Evolutionary conservation across 1,140 invertebrate species (phyloP), one percentile per base, ranked within the genome.

Genomic region (Meteorus sp.): DNA sequence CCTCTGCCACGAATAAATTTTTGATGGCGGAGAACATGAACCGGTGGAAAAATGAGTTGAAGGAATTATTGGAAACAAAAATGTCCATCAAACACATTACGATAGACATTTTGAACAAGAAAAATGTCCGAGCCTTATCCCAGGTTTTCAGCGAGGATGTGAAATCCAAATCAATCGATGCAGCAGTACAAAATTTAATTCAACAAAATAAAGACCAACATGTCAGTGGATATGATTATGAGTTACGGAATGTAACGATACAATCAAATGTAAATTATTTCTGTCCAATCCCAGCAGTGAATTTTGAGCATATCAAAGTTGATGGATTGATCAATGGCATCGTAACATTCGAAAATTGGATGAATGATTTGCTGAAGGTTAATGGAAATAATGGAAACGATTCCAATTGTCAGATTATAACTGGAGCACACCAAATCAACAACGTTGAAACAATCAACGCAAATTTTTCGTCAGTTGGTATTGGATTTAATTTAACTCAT

Each of bases 221-320:
- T n/a, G n/a, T n/a, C 11, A 11, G 3, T 2, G 27, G 56, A 41
- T 13, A 58, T 11, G 15, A 13, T 39, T 11, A 60, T 6, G 22
- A 5, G 11, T 65, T 67, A 5, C 15, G 61, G 5, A 45, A 56
- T 4, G 39, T 72, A 0, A 68, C 53, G 43, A 27, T 65, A 3
- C 35, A 61, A 1, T 54, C 44, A 7, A 25, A 68, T 11, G 52
- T 56, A 29, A 56, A 63, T 11, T 69, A 68, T 35, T 68, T 56
- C 7, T 73, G 72, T 47, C 74, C 75, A 1, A 15, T 64, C 15
- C 55, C 65, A n/a, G 65, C 56, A 22, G 23, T 73, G 6, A 59
- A 60, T 8, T 50, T 70, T 25, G 39, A 71, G 11, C 58, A 70
- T 19, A 48, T 73, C 8, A 33, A 15, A 5, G 63, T 75, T 13